A percentile compares a stretch with the other conserved stretches of the same genome.
Conservation (phyloP, 2,797 vertebrate species). For the Sebastes minor region DNA sequence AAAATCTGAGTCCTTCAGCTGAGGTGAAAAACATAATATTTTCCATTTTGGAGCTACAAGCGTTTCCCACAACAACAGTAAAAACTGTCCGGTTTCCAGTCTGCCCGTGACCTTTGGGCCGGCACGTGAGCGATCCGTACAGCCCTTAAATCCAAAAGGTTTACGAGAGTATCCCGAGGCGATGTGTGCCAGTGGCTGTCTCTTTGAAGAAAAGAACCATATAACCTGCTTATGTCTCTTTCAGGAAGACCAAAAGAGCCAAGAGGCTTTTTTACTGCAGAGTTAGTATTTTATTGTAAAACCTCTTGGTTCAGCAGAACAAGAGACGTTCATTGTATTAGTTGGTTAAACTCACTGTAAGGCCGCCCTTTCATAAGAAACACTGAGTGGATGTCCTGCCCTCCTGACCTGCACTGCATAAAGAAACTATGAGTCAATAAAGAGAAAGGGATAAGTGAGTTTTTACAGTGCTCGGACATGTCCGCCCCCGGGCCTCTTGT, state of each 20-base stretch:
- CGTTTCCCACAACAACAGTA: neutral
- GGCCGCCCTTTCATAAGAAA: neutral
- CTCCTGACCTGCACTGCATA: conserved; percentile 19
- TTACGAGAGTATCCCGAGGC: conserved; percentile 49
- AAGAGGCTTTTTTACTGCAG: conserved; percentile 43
- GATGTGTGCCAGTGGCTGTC: neutral
- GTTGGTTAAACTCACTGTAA: conserved; percentile 22
- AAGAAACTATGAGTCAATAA: conserved; percentile 37
- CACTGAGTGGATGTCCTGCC: neutral
- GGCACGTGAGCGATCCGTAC: conserved; percentile 8
- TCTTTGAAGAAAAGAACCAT: conserved; percentile 47
- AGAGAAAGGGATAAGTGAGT: conserved; percentile 12
- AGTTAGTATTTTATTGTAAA: conserved; percentile 54
- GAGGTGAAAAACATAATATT: neutral
- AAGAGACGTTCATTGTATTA: conserved; percentile 34
- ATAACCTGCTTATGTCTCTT: conserved; percentile 16
- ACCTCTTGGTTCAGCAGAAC: conserved; percentile 15
- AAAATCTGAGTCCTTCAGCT: neutral
- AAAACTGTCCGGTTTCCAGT: neutral
- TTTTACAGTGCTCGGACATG: conserved; percentile 21
- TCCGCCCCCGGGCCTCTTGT: neutral
- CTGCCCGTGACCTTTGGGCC: conserved; percentile 5
- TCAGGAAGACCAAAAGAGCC: conserved; percentile 23
- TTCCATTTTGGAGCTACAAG: neutral
- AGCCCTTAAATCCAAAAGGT: conserved; percentile 39